Evolutionary conservation across 2,113 vertebrate genomes (phyloP).

Genomic region (Coreoperca whiteheadi): DNA sequence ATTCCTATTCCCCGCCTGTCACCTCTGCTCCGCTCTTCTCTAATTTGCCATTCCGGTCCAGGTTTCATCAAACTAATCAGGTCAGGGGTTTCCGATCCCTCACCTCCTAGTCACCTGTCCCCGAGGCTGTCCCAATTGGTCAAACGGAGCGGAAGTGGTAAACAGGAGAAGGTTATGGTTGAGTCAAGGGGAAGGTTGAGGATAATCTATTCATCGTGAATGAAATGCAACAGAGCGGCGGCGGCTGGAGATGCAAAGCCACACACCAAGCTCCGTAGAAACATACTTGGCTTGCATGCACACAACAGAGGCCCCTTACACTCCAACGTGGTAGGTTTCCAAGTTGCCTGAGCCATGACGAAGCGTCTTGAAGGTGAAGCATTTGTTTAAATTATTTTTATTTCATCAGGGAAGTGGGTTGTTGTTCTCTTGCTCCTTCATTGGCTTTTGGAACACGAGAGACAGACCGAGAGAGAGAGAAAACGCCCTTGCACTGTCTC

Average conservation of each 20-base stretch:
- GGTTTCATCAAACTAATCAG: constrained; percentile 17
- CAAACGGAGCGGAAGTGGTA: background rate
- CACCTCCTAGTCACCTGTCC: background rate
- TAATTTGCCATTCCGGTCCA: constrained; percentile 40
- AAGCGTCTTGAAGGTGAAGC: constrained; percentile 45
- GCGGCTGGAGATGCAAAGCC: background rate
- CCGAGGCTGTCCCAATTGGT: background rate
- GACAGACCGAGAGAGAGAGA: background rate
- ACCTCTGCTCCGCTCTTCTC: background rate
- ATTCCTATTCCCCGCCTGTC: constrained; percentile 8
- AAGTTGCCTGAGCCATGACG: background rate
- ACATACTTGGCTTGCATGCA: background rate
- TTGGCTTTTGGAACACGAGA: constrained; percentile 33
- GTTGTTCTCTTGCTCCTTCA: constrained; percentile 46
- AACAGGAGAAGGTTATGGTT: background rate
- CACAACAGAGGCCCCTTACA: background rate
- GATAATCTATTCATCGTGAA: constrained; percentile 22
- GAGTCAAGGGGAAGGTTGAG: constrained; percentile 32
- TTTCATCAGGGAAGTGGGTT: constrained; percentile 40
- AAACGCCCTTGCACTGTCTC: constrained; percentile 1
- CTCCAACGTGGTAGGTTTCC: background rate
- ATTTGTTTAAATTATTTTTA: constrained; percentile 44
- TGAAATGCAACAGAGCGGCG: background rate
- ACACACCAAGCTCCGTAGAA: background rate
- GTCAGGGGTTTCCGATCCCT: constrained; percentile 26